A percentile compares a stretch with the other conserved stretches of the same genome.
Conservation (phyloP, 2,113 vertebrate species). For the Bettongia penicillata region DNA sequence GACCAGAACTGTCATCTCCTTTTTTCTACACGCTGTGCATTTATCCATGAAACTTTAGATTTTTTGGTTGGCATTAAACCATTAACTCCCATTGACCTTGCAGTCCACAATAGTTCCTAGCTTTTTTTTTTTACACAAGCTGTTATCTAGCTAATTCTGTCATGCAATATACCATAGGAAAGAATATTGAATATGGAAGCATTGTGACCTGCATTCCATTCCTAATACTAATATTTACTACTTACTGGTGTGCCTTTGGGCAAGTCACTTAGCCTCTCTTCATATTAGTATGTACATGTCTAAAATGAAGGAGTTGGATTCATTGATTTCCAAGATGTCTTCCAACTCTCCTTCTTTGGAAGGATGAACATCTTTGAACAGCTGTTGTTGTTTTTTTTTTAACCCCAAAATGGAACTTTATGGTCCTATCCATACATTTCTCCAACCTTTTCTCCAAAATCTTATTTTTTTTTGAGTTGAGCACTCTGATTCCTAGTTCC, state of each 20-base stretch:
- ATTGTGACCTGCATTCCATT: not conserved
- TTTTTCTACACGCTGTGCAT: not conserved
- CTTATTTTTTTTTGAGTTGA: not conserved
- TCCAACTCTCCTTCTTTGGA: not conserved
- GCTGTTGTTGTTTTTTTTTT: not conserved
- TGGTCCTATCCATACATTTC: not conserved
- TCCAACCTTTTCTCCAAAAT: not conserved
- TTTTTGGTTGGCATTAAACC: not conserved
- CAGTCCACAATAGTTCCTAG: not conserved
- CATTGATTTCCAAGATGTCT: not conserved
- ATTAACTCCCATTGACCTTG: not conserved
- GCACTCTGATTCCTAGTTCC: not conserved
- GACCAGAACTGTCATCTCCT: not conserved
- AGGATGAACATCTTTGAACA: no score
- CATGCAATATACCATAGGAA: not conserved
- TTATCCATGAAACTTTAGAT: not conserved
- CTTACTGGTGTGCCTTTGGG: not conserved
- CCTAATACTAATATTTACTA: not conserved
- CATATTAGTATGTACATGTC: not conserved
- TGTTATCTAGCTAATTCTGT: not conserved
- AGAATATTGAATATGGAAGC: not conserved
- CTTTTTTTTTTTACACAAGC: not conserved
- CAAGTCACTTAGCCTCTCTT: not conserved
- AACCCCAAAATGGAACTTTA: rapidly evolving
- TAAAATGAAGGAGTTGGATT: not conserved